Percentiles rank a stretch among this genome's conserved stretches.
Evolutionary conservation across 2,113 vertebrate genomes (phyloP).

Genomic region (Nansenia antarctica): DNA sequence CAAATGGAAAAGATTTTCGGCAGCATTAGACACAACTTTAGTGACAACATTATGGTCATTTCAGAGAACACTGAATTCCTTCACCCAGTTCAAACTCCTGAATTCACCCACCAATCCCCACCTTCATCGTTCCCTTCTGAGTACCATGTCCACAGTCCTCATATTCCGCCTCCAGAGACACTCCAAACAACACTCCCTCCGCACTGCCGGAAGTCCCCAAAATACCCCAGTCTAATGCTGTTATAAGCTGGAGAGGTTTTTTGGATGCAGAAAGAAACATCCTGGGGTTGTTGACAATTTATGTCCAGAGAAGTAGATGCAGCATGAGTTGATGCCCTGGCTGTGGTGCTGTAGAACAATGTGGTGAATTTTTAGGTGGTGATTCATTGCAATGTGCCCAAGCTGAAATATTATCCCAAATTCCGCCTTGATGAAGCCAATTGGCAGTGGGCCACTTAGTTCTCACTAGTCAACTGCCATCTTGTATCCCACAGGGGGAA

Average conservation of each 20-base stretch:
- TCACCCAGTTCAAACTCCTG: too few species aligned
- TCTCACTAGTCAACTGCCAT: too few species aligned
- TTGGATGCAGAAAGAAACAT: slow-evolving; percentile 47
- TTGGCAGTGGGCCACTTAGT: too few species aligned
- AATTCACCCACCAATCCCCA: too few species aligned
- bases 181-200: slow-evolving; percentile 53
- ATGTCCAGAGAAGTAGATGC: slow-evolving; percentile 57
- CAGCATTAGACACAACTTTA: slow-evolving; percentile 39
- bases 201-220: slow-evolving; percentile 47
- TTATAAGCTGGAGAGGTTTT: slow-evolving; percentile 52
- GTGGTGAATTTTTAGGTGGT: slow-evolving; percentile 51
- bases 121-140: slow-evolving; percentile 52
- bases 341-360: slow-evolving; percentile 52
- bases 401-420: too few species aligned
- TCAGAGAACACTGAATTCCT: too few species aligned
- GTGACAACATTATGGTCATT: slow-evolving; percentile 55
- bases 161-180: slow-evolving; percentile 62
- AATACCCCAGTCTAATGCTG: slow-evolving; percentile 64
- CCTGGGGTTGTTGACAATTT: slow-evolving; percentile 62
- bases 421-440: too few species aligned
- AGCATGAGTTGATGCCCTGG: slow-evolving; percentile 59
- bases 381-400: slow-evolving; percentile 71
- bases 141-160: slow-evolving; percentile 50
- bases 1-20: slow-evolving; percentile 49
- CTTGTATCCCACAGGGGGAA: too few species aligned